Evolutionary conservation across 1,140 invertebrate species (phyloP), one percentile per base, ranked within the genome.

Genomic region (Drosophila burlai): DNA sequence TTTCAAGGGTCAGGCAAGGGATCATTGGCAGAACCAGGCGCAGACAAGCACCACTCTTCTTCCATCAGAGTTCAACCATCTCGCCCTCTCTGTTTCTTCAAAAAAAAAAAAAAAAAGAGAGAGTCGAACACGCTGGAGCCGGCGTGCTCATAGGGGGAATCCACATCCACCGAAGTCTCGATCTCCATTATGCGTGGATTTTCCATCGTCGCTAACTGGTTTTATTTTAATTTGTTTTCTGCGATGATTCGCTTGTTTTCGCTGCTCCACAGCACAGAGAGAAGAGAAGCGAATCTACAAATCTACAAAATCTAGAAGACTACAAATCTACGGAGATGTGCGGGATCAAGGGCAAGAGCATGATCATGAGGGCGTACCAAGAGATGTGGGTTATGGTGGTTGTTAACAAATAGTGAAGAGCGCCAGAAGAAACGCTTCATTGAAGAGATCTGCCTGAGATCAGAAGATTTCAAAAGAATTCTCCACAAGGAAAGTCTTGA

Each of bases 121-220:
- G 61, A 42, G 16, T 24, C 57, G 0, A 13, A 31, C 21, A 57
- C 36, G 40, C 15, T 16, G 55, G 24, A 15, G 36, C 36, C 16
- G 26, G 34, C 15, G 7, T 54, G 54, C 24, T 57, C 18, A 40
- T 24, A 21, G 58, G 72, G 69, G 71, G 40, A 54, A 61, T 42
- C 66, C 64, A 58, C 67, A 61, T 42, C 66, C 64, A 58, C 67
- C 5, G 10, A 36, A 64, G 46, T 40, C 43, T 42, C 38, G 38
- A 42, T 46, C 59, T 42, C 43, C 59, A 75, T 64, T 75, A 76
- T 75, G 72, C 72, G 72, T 75, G 72, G 72, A 64, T 75, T 75
- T 75, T 75, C 71, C 71, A 73, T 52, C 4, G 3, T 18, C 4
- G 55, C 31, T 18, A 76, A 76, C 74, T 76, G 73, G 74, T 66